Percentiles rank a stretch among this genome's conserved stretches.
Conservation (phyloP, 1,140 invertebrate genomes). For the Lordiphosa mommai region DNA sequence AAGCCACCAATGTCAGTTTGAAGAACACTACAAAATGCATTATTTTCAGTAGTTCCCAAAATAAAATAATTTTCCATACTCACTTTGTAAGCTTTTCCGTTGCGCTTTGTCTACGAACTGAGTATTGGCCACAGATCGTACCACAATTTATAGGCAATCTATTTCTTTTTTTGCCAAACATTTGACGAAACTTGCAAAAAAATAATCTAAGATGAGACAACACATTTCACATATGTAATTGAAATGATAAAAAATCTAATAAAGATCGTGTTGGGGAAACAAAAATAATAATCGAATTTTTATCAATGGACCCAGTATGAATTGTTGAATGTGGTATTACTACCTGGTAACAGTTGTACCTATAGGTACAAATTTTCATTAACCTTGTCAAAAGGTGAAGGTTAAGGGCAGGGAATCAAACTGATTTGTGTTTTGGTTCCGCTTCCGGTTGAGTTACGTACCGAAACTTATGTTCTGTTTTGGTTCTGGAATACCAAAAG, state of each 20-base stretch:
- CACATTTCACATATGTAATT: slow-evolving; percentile 24
- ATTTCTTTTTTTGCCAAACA: background rate
- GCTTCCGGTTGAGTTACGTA: no score
- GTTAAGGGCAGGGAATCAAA: no score
- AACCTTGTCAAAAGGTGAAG: no score
- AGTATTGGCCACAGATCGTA: background rate
- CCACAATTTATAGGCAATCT: slow-evolving; percentile 43
- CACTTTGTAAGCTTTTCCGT: background rate
- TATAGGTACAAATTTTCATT: no score
- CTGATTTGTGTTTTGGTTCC: no score
- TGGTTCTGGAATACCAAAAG: no score
- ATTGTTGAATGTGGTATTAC: no score
- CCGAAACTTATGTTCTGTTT: no score
- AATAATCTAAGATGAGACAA: slow-evolving; percentile 40
- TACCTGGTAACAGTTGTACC: no score
- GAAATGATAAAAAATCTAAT: no score
- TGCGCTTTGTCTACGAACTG: slow-evolving; percentile 21
- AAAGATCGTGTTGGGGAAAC: background rate
- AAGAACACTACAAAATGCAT: slow-evolving; percentile 34
- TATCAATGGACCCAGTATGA: no score
- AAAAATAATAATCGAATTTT: slow-evolving; percentile 3
- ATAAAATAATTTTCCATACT: background rate
- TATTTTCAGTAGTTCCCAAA: no score
- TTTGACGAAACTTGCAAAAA: slow-evolving; percentile 5
- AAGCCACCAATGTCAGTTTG: slow-evolving; percentile 13